Percentiles rank a stretch among this genome's conserved stretches.
phyloP scores from a whole-genome alignment of 2,797 vertebrate genomes.

The Poeciliopsis infans region DNA sequence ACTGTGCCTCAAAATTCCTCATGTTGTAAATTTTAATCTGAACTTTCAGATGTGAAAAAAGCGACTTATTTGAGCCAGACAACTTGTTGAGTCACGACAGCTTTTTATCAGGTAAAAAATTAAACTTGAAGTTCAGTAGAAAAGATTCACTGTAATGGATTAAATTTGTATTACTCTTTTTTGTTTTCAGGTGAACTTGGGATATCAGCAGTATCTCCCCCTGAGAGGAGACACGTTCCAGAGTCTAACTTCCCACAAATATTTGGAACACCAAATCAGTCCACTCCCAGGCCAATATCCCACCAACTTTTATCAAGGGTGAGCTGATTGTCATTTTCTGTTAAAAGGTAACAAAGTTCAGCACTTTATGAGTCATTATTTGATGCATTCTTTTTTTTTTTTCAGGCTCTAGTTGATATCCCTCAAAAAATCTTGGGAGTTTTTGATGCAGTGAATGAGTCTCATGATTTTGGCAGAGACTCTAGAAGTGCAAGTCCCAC shows the following conservation, averaged over 20 bases:
- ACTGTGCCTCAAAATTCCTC: background rate
- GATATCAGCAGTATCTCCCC: conserved; percentile 42
- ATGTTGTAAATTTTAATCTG: background rate
- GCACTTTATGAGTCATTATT: background rate
- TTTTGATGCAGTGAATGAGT: conserved; percentile 53
- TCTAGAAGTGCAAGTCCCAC: conserved; percentile 60
- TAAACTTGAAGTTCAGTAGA: rapidly evolving
- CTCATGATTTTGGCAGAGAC: conserved; percentile 33
- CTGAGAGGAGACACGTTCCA: conserved; percentile 9
- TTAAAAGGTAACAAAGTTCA: background rate
- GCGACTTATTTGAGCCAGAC: conserved; percentile 46
- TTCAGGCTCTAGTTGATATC: conserved; percentile 58
- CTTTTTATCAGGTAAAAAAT: conserved; percentile 62
- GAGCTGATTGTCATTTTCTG: conserved; percentile 14
- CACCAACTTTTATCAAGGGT: conserved; percentile 57
- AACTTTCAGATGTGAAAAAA: conserved; percentile 38
- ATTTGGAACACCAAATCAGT: conserved; percentile 40
- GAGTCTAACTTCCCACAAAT: conserved; percentile 42
- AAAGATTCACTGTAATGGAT: background rate
- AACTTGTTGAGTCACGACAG: conserved; percentile 66
- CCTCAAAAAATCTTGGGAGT: conserved; percentile 54
- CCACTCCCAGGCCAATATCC: conserved; percentile 48
- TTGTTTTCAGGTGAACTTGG: conserved; percentile 62
- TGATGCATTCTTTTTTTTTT: background rate
- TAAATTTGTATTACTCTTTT: background rate